Conservation (phyloP, 2,888 invertebrate genomes). For the Monopis laevigella region DNA sequence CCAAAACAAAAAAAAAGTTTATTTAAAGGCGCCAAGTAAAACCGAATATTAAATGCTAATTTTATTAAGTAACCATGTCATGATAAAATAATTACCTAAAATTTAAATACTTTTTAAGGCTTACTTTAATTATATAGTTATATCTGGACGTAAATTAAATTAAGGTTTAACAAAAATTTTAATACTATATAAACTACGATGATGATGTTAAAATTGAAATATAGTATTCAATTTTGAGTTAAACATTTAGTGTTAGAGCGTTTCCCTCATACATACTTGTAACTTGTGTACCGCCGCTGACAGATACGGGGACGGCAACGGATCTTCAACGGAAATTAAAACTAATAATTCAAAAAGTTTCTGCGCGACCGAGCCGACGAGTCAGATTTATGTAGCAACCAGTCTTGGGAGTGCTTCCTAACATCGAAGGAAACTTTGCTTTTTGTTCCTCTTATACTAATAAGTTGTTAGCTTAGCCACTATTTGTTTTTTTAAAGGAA, state of each 20-base stretch:
- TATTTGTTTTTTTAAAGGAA: conserved; percentile 10
- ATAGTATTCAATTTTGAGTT: no score
- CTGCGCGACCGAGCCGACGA: conserved; percentile 59
- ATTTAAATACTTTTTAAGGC: no score
- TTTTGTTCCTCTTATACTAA: conserved; percentile 23
- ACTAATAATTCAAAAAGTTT: conserved; percentile 70
- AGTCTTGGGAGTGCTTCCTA: conserved; percentile 57
- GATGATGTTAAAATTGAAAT: no score
- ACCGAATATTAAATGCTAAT: no score
- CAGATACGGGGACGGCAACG: conserved; percentile 58
- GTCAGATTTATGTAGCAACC: conserved; percentile 58
- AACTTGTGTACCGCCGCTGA: conserved; percentile 27
- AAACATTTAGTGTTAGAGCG: background rate
- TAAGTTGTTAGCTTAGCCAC: conserved; percentile 9
- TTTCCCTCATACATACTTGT: background rate
- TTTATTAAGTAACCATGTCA: no score
- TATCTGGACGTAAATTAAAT: no score
- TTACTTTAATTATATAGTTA: no score
- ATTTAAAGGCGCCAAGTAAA: no score
- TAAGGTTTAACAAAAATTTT: no score
- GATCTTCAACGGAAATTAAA: conserved; percentile 69
- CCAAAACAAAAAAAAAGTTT: no score
- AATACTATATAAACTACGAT: no score
- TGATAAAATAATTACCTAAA: no score
- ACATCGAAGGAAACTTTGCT: conserved; percentile 24